Base-by-base conservation (phyloP, 2,888 invertebrate species). In the Dolomedes plantarius region DNA sequence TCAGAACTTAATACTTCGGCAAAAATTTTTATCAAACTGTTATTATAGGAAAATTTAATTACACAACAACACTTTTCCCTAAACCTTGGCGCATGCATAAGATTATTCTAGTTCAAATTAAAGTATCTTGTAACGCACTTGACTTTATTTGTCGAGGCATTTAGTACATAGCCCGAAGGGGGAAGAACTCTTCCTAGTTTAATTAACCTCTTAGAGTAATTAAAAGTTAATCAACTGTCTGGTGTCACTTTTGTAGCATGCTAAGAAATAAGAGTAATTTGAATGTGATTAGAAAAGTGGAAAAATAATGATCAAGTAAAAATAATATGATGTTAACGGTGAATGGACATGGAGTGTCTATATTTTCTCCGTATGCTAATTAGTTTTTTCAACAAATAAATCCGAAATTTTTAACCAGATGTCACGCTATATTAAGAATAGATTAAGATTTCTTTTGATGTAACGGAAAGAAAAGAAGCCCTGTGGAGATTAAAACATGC, bases 31-130 rank as follows among this genome's bases (percentile, higher is more conserved):
- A 56, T 56, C 56, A 23, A 56, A 56, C 23, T 23, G 56, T 56
- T 56, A 56, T 56, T 56, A 56, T 56, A 56, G 56, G 23, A 56
- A 56, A 56, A 56, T 56, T 56, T 56, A 56, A 56, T 56, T 56
- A 56, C 56, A 23, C 56, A 23, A 56, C 56, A 56, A 19, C 56
- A 56, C 56, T 23, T n/a, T n/a, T 36, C 36, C 36, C 9, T 1
- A 23, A 56, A 46, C 46, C 46, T n/a, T 46, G n/a, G 46, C 46
- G 11, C n/a, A 23, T 56, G 56, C 19, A 23, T 23, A 11, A 56
- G 56, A 56, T 56, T 56, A 11, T 23, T 23, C 23, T 3, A 23
- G 56, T 56, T 56, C 56, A 56, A 56, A 56, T 56, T 56, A 56
- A 56, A 56, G 56, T 56, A 56, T 56, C 56, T 56, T 56, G 56